These are phyloP conservation scores for Cercopithecus mitis DNA, from an alignment of 2,797 vertebrate genomes.

Conservation along the genomic window DNA sequence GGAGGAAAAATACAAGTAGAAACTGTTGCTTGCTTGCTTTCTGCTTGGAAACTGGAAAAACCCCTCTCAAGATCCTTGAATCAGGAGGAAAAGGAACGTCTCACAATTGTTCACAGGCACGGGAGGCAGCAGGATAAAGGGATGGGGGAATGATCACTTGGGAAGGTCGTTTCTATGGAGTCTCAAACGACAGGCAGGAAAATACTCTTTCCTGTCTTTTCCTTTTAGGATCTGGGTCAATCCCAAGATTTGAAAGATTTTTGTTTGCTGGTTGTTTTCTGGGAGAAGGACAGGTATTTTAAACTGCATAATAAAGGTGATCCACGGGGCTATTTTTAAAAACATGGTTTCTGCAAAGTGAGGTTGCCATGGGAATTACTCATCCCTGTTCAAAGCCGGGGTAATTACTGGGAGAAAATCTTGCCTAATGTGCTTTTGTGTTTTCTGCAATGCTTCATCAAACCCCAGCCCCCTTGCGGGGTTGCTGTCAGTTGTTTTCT, in stretches of 20 bases:
- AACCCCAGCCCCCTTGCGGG: not conserved
- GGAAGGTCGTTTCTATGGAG: not conserved
- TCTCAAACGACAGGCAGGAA: not conserved
- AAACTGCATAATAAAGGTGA: not conserved
- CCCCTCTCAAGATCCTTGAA: not conserved
- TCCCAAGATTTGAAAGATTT: not conserved
- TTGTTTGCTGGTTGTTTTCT: not conserved
- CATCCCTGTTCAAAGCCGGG: constrained; percentile 68
- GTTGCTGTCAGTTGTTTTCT: not conserved
- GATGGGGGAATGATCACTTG: not conserved
- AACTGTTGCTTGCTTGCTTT: not conserved
- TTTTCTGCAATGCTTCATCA: constrained; percentile 51
- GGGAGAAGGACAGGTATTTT: not conserved
- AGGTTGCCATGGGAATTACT: constrained; percentile 77
- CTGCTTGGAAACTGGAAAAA: not conserved
- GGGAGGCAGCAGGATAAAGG: not conserved
- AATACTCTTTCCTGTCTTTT: not conserved
- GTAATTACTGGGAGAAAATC: constrained; percentile 76
- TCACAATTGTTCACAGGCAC: not conserved
- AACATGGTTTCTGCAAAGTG: constrained; percentile 59
- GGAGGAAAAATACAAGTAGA: not conserved
- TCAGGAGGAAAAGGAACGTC: not conserved
- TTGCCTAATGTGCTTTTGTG: not conserved
- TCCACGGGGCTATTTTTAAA: constrained; percentile 63
- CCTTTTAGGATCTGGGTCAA: not conserved